Base-by-base conservation (phyloP, 2,888 invertebrate genomes). In the Ptychoptera albimana region DNA sequence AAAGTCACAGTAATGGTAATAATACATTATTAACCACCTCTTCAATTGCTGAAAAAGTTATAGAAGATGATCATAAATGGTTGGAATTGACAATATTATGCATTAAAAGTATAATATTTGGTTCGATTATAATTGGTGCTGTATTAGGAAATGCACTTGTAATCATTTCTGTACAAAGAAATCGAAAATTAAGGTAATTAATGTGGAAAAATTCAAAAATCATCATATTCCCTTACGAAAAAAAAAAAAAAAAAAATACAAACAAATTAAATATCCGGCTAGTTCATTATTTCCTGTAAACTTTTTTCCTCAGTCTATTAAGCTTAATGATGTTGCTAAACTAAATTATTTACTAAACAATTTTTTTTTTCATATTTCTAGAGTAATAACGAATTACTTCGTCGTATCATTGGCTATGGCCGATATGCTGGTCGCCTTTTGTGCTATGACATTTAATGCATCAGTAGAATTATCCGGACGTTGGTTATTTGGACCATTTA, bases 401-500 rank as follows among this genome's bases (percentile, higher is more conserved):
- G 91, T 96, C 13, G 93, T 94, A 9, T 92, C 92, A 1, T 67
- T 94, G 50, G 94, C 94, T 0, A 72, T 92, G 54, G 93, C 94
- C 8, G 94, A 94, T 58, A 86, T 94, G 77, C 68, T 94, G 16
- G 94, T 96, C 0, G 93, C 94, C 1, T 79, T 89, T 31, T 84
- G 87, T 71, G 91, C 89, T 1, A 92, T 92, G 91, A 87, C 87
- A 52, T 91, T 91, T 63, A 91, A 91, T 69, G 87, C 88, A 52
- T 83, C 83, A 57, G 85, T 89, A 30, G 86, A 88, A 61, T 70
- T 91, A 13, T 82, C 84, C 1, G 81, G 81, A 9, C 74, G 71
- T 50, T 93, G 93, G 93, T 63, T 88, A 49, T 91, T 93, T 56
- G 88, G 89, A 0, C 80, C 81, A 55, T 82, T 85, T 57, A 85